A percentile compares a stretch with the other conserved stretches of the same genome.
Conservation (phyloP, 2,888 invertebrate genomes). For the Cephalotes varians region DNA sequence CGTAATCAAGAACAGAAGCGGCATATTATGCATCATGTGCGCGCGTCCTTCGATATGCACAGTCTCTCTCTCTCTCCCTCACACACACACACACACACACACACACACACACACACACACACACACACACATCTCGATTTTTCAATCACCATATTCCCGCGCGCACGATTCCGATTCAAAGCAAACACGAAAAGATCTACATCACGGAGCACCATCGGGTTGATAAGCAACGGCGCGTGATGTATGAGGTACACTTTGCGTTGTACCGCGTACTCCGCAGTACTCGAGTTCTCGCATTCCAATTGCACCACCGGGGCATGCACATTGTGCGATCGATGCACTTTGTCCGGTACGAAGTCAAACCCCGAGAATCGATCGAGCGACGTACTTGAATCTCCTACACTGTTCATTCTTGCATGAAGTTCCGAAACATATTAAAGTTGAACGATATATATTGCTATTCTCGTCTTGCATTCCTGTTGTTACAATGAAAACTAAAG, state of each 20-base stretch:
- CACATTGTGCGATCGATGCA: conserved; percentile 9
- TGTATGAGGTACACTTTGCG: conserved; percentile 11
- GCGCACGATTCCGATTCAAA: conserved; percentile 14
- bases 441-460: neutral
- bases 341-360: conserved; percentile 28
- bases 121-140: neutral
- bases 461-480: conserved; percentile 18
- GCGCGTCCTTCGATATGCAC: conserved; percentile 12
- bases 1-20: conserved; percentile 15
- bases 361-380: conserved; percentile 34
- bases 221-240: conserved; percentile 14
- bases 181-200: conserved; percentile 34
- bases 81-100: no score
- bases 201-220: conserved; percentile 1
- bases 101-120: no score
- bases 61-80: neutral
- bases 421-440: conserved; percentile 28
- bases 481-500: conserved; percentile 31
- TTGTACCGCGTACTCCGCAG: conserved; percentile 3
- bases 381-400: conserved; percentile 8
- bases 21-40: neutral
- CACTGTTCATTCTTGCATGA: conserved; percentile 7
- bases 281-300: conserved; percentile 17
- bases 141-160: conserved; percentile 19
- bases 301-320: conserved; percentile 7